Base-by-base conservation (phyloP, 2,888 invertebrate species). In the Mesorhabditis spiculigera region DNA sequence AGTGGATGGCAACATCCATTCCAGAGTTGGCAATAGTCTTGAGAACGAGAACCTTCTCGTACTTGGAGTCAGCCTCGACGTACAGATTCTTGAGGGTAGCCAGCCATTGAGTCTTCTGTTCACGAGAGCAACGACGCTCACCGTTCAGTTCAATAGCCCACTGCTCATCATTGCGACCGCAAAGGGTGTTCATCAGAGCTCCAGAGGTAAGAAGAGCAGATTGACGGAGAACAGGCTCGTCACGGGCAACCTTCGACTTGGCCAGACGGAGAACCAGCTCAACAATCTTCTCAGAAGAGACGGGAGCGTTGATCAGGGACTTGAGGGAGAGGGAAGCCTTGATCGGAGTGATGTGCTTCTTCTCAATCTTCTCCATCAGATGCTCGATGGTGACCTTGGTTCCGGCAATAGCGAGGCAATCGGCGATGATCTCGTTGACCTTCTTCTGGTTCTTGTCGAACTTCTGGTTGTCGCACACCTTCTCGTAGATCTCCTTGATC, bases 21-120 rank as follows among this genome's bases (percentile, higher is more conserved):
- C 81, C 85, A 63, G 84, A 81, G 73, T 85, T 85, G 73, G 79
- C 80, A 65, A 86, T 63, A 43, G 82, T 75, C 74, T 84, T 84
- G 68, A 85, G 75, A 68, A 75, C 76, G 61, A 85, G 77, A 42
- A 83, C 68, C 72, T 82, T 80, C 72, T 84, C 81, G 74, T 78
- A 76, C 63, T 72, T 68, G 69, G 73, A 73, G 10, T 67, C 62
- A 45, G 76, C 75, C 68, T 70, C 67, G 58, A 73, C 77, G 75
- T 73, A 78, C 69, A 71, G 71, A 50, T 73, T 68, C 63, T 73
- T 28, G 64, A 79, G 66, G 50, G 68, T 68, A 65, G 67, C 63
- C 69, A 78, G 78, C 73, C 73, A 75, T 71, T 73, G 68, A 67
- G 77, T 69, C 75, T 83, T 82, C 65, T 75, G 69, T 45, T 70